Evolutionary conservation across 2,888 invertebrate species (phyloP).

Genomic region (Machimus rusticus): DNA sequence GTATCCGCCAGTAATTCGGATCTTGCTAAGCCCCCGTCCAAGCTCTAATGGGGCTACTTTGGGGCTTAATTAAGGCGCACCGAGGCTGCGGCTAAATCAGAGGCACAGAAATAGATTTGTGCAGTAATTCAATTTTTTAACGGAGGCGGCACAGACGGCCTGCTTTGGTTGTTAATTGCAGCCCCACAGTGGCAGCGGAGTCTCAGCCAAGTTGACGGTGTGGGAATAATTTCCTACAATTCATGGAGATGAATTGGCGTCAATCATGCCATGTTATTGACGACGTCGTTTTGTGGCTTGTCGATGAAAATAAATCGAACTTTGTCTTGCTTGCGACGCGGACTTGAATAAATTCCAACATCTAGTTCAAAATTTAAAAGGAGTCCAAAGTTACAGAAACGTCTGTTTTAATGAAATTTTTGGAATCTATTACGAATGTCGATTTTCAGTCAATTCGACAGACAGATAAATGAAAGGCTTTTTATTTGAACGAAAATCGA

Average conservation of each 20-base stretch:
- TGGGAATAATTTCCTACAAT: not conserved
- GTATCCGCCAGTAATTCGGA: not conserved
- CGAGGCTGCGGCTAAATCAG: not conserved
- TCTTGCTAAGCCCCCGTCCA: not conserved
- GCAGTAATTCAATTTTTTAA: not conserved
- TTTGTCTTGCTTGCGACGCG: not conserved
- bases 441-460: no score
- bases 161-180: not conserved
- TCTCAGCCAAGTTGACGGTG: not conserved
- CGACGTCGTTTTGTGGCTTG: not conserved
- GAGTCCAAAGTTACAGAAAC: no score
- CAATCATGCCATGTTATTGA: not conserved
- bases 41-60: not conserved
- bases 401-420: no score
- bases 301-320: not conserved
- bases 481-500: no score
- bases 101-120: not conserved
- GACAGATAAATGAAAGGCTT: no score
- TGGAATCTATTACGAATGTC: no score
- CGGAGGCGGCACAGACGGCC: not conserved
- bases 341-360: not conserved
- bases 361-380: not conserved
- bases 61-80: not conserved
- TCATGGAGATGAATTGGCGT: not conserved
- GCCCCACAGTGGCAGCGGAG: not conserved